Evolutionary conservation across 1,140 invertebrate species (phyloP).

Genomic region (Dendroctonus valens): DNA sequence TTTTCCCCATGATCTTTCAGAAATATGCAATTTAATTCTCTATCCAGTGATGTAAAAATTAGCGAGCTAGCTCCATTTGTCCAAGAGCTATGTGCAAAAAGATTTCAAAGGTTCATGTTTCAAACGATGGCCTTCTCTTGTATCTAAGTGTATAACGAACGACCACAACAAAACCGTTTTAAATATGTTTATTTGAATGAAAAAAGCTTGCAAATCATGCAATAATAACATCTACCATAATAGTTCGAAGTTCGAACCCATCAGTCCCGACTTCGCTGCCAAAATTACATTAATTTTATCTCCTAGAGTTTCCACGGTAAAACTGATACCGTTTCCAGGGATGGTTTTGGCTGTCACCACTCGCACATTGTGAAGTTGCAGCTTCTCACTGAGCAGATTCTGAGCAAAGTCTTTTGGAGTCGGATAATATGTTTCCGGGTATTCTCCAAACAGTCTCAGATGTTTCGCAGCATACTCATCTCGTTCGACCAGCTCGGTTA

Average conservation of each 20-base stretch:
- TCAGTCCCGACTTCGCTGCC: constrained; percentile 28
- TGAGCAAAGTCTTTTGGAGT: constrained; percentile 13
- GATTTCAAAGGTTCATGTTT: no score
- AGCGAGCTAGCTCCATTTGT: no score
- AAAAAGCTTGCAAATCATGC: no score
- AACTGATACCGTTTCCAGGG: constrained; percentile 33
- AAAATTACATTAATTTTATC: constrained; percentile 36
- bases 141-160: no score
- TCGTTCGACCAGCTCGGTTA: constrained; percentile 15
- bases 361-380: constrained; percentile 18
- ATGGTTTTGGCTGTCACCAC: constrained; percentile 26
- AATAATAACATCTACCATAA: constrained; percentile 10
- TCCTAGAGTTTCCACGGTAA: constrained; percentile 30
- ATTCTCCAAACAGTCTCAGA: constrained; percentile 21
- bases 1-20: no score
- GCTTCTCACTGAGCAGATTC: constrained; percentile 26
- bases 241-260: constrained; percentile 23
- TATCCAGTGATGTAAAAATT: no score
- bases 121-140: no score
- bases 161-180: no score
- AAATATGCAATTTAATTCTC: no score
- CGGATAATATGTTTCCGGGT: constrained; percentile 1
- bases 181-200: no score
- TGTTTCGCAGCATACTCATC: constrained; percentile 5
- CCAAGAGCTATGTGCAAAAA: no score